Evolutionary conservation across 2,113 vertebrate genomes (phyloP).

Genomic region (Semicossyphus pulcher): DNA sequence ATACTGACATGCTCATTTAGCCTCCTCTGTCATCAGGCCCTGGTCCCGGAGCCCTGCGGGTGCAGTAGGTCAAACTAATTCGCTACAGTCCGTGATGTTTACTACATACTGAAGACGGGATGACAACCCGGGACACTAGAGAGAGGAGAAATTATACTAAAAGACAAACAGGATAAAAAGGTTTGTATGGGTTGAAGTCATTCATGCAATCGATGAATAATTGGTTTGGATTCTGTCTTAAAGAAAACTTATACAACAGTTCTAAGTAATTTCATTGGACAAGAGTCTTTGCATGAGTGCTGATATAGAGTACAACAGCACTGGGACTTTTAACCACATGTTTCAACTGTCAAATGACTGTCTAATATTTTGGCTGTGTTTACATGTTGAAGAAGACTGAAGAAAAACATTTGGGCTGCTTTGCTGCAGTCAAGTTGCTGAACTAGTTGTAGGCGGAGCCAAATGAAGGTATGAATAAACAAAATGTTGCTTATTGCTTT

Average conservation of each 20-base stretch:
- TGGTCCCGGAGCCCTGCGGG: constrained; percentile 42
- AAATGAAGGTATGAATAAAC: too few relatives aligned
- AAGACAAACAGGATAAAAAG: background rate
- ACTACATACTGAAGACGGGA: background rate
- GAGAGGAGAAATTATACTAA: background rate
- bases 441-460: too few relatives aligned
- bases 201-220: background rate
- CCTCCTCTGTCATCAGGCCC: constrained; percentile 10
- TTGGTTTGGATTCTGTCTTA: background rate
- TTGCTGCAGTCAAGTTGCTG: too few relatives aligned
- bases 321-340: background rate
- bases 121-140: background rate
- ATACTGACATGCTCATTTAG: constrained; percentile 26
- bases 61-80: constrained; percentile 68
- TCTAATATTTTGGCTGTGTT: too few relatives aligned
- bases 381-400: too few relatives aligned
- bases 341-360: too few relatives aligned
- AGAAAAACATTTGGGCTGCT: too few relatives aligned
- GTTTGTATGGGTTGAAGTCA: background rate
- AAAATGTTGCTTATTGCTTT: too few relatives aligned
- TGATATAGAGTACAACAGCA: background rate
- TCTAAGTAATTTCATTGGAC: background rate
- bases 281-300: background rate
- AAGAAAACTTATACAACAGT: background rate
- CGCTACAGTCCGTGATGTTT: constrained; percentile 40